Evolutionary conservation across 2,113 vertebrate species (phyloP).

Genomic region (Ceyx margarethae): DNA sequence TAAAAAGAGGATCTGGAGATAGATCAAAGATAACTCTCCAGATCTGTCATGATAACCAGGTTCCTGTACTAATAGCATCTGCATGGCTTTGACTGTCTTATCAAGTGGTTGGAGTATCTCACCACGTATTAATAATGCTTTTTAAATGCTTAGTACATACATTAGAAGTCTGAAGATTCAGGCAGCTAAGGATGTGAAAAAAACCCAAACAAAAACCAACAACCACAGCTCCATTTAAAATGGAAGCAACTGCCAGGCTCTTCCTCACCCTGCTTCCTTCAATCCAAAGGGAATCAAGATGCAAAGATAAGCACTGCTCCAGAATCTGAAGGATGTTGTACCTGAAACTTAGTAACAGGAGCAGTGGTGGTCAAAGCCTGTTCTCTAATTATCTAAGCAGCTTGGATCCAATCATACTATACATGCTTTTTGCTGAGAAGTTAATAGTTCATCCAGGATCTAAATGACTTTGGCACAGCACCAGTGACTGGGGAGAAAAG

Average conservation of each 20-base stretch:
- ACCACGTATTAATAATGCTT: not conserved
- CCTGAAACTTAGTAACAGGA: not conserved
- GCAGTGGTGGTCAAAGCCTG: not conserved
- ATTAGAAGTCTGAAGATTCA: conserved; percentile 3
- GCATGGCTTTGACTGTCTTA: not conserved
- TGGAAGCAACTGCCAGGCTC: not conserved
- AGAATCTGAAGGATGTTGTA: not conserved
- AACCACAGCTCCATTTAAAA: not conserved
- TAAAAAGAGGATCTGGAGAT: conserved; percentile 30
- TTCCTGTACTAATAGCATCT: not conserved
- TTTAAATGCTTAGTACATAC: not conserved
- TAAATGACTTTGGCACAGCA: not conserved
- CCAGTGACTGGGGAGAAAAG: not conserved
- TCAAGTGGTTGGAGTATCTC: not conserved
- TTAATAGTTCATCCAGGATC: not conserved
- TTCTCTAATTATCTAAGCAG: not conserved
- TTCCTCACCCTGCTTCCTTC: not conserved
- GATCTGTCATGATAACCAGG: not conserved
- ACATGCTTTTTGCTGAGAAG: not conserved
- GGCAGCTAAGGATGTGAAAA: not conserved
- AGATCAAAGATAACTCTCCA: conserved; percentile 25
- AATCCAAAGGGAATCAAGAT: not conserved
- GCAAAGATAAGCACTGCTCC: not conserved
- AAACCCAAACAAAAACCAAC: not conserved
- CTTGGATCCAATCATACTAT: not conserved